Evolutionary conservation across 1,140 invertebrate genomes (phyloP).

Genomic region (Drosophila ambigua): DNA sequence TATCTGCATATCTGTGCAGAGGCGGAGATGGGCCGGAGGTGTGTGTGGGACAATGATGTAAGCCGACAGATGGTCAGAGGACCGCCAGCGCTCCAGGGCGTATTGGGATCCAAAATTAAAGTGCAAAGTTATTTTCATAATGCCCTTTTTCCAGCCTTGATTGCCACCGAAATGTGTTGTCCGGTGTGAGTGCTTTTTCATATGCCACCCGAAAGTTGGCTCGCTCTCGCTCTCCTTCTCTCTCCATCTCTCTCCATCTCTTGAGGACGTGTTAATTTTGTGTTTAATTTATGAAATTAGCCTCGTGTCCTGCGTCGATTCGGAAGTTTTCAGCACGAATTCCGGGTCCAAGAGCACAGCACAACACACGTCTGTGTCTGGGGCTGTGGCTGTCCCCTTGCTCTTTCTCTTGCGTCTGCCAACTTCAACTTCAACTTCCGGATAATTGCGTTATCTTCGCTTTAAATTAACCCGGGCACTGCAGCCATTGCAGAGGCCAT

Average conservation of each 20-base stretch:
- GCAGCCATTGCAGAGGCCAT: background rate
- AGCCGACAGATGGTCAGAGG: background rate
- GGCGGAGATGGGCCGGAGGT: too few species aligned
- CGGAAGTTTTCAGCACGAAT: background rate
- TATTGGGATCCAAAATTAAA: too few species aligned
- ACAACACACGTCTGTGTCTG: background rate
- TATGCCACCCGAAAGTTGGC: too few species aligned
- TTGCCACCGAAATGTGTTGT: background rate
- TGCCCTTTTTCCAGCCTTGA: background rate
- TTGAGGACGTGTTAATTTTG: slow-evolving; percentile 37
- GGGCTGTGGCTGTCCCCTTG: background rate
- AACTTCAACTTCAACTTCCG: slow-evolving; percentile 2
- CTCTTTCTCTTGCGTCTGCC: background rate
- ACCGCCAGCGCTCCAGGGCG: background rate
- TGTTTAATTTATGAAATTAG: slow-evolving; percentile 35
- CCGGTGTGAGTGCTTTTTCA: background rate
- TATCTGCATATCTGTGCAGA: too few species aligned
- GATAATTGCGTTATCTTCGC: slow-evolving; percentile 33
- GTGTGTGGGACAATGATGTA: background rate
- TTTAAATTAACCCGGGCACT: background rate
- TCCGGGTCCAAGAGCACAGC: background rate
- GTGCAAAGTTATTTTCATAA: too few species aligned
- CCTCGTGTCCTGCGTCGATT: slow-evolving; percentile 1
- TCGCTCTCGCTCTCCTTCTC: too few species aligned
- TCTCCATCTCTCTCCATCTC: too few species aligned